A percentile compares a stretch with the other conserved stretches of the same genome.
These are phyloP conservation scores for Dendrolimus houi DNA, from an alignment of 2,888 invertebrate species.

Conservation along the genomic window DNA sequence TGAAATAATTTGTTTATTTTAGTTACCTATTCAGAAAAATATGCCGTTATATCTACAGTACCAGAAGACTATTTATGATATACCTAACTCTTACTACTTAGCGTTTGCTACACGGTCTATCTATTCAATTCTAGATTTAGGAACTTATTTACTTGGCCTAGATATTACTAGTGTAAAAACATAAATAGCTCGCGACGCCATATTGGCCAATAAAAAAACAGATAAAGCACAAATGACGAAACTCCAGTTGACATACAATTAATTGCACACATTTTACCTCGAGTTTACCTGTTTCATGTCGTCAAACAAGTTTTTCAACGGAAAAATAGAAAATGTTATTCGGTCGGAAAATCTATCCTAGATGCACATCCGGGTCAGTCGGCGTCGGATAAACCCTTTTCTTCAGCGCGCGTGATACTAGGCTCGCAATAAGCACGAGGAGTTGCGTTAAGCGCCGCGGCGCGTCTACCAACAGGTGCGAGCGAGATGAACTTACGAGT, in stretches of 20 bases:
- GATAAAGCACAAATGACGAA: slow-evolving; percentile 18
- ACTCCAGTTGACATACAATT: slow-evolving; percentile 1
- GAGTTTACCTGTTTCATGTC: not conserved
- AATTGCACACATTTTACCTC: not conserved
- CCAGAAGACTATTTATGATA: too few species aligned
- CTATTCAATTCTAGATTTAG: slow-evolving; percentile 50
- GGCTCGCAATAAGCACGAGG: slow-evolving; percentile 53
- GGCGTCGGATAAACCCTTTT: slow-evolving; percentile 76
- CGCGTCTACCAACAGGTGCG: slow-evolving; percentile 32
- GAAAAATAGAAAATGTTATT: slow-evolving; percentile 44
- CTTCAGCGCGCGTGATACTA: slow-evolving; percentile 76
- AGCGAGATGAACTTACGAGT: slow-evolving; percentile 46
- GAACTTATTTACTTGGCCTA: slow-evolving; percentile 49
- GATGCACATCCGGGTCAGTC: slow-evolving; percentile 52
- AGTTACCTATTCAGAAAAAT: too few species aligned
- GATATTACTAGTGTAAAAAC: slow-evolving; percentile 36
- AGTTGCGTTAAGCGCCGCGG: slow-evolving; percentile 40
- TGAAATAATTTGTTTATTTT: slow-evolving; percentile 2
- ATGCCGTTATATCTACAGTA: too few species aligned
- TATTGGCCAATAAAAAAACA: not conserved
- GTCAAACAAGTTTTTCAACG: slow-evolving; percentile 28
- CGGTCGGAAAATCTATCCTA: slow-evolving; percentile 60
- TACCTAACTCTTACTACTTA: not conserved
- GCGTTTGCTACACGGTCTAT: not conserved
- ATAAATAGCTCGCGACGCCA: not conserved